These are phyloP conservation scores for Corynorhinus townsendii DNA, from an alignment of 2,113 vertebrate genomes.

Conservation along the genomic window DNA sequence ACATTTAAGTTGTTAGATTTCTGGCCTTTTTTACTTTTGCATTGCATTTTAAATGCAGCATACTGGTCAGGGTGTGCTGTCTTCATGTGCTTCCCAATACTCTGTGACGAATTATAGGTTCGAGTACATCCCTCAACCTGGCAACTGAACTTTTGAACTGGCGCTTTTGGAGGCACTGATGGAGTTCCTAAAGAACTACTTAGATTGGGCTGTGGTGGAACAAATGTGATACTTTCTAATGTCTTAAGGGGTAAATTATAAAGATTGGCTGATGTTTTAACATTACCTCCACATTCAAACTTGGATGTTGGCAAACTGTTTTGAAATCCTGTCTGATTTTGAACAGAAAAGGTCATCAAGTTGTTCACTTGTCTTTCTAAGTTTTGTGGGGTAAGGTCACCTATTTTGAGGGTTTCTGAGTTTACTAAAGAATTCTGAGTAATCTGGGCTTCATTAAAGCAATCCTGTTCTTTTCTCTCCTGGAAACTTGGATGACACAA, in stretches of 20 bases:
- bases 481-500: constrained; percentile 78
- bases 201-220: constrained; percentile 72
- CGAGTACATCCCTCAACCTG: constrained; percentile 90
- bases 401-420: constrained; percentile 77
- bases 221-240: constrained; percentile 78
- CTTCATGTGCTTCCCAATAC: constrained; percentile 97
- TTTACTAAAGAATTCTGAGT: constrained; percentile 71
- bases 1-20: constrained; percentile 70
- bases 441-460: constrained; percentile 67
- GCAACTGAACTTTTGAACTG: constrained; percentile 87
- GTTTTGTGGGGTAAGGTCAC: constrained; percentile 75
- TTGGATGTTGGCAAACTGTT: constrained; percentile 76
- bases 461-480: constrained; percentile 74
- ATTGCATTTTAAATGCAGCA: constrained; percentile 88
- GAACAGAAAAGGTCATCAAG: constrained; percentile 75
- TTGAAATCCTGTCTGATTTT: constrained; percentile 76
- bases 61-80: constrained; percentile 92
- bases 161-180: constrained; percentile 73
- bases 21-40: constrained; percentile 83
- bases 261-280: constrained; percentile 76
- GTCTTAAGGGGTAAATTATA: constrained; percentile 83
- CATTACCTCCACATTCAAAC: constrained; percentile 79
- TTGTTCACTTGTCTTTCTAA: constrained; percentile 77
- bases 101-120: constrained; percentile 91
- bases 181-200: constrained; percentile 72